phyloP scores from a whole-genome alignment of 37 sponge, comb jelly and placozoan genomes.

The Oscarella lobularis region DNA sequence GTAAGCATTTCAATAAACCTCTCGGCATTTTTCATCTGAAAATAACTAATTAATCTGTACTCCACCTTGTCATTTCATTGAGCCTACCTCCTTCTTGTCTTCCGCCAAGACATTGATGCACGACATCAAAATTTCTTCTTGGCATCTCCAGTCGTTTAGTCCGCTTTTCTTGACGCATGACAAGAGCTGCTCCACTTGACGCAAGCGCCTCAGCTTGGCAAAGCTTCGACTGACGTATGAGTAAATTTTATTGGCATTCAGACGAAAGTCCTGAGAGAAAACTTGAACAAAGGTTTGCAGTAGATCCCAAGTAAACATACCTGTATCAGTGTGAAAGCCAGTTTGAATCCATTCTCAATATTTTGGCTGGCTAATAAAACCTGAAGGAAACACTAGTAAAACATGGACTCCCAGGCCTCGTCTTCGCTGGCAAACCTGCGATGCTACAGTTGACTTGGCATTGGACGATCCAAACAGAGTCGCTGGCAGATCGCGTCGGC shows the following conservation, averaged over 20 bases:
- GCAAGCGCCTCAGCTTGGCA: conserved; percentile 18
- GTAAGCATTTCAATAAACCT: conserved; percentile 24
- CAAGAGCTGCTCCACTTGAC: conserved; percentile 28
- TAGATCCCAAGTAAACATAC: too few relatives aligned
- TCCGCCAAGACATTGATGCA: conserved; percentile 55
- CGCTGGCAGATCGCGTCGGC: conserved; percentile 12
- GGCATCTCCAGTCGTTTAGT: conserved; percentile 3
- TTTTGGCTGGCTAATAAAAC: conserved; percentile 14
- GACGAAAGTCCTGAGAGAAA: not conserved
- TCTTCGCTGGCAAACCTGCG: conserved; percentile 32
- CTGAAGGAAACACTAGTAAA: not conserved
- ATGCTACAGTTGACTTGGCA: conserved; percentile 31
- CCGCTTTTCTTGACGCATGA: conserved; percentile 15
- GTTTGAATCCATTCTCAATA: conserved; percentile 22
- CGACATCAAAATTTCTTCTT: conserved; percentile 60
- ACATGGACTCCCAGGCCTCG: not conserved
- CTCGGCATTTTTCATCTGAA: conserved; percentile 30
- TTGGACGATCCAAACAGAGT: conserved; percentile 51
- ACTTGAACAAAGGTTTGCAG: too few relatives aligned
- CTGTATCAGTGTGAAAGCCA: conserved; percentile 28
- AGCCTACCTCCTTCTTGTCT: conserved; percentile 49
- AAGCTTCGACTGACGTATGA: conserved; percentile 15
- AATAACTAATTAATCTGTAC: too few relatives aligned
- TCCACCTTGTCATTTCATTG: too few relatives aligned
- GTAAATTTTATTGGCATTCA: not conserved